These are phyloP conservation scores for Nomada hirtipes DNA, from an alignment of 2,888 invertebrate genomes.

Conservation along the genomic window DNA sequence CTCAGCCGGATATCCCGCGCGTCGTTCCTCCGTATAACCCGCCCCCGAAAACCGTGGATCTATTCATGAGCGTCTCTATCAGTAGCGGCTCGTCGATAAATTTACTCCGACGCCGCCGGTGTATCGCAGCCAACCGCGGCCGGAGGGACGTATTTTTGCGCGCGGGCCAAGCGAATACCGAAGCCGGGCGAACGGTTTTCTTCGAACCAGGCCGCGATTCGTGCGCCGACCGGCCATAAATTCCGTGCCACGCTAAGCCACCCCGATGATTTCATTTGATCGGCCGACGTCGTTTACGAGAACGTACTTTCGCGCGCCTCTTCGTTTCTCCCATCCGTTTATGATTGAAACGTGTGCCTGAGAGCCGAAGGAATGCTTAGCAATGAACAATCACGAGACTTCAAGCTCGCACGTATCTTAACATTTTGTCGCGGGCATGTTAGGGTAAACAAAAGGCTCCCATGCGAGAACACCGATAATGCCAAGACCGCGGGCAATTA, in stretches of 20 bases:
- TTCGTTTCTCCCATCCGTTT: neutral
- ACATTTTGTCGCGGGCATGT: too few relatives aligned
- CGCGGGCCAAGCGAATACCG: slow-evolving; percentile 50
- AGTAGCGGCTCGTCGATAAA: slow-evolving; percentile 79
- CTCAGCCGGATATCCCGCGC: slow-evolving; percentile 40
- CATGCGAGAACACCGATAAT: slow-evolving; percentile 11
- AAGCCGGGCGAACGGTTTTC: slow-evolving; percentile 36
- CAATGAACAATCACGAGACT: too few relatives aligned
- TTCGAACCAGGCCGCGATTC: slow-evolving; percentile 15
- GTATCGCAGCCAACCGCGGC: slow-evolving; percentile 46
- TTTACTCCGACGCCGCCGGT: slow-evolving; percentile 69
- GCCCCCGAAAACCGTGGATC: slow-evolving; percentile 80
- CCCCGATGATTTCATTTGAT: slow-evolving; percentile 75
- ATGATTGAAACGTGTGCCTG: neutral
- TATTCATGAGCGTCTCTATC: slow-evolving; percentile 82
- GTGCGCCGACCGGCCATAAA: slow-evolving; percentile 49
- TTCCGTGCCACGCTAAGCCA: slow-evolving; percentile 35
- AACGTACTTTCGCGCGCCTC: neutral
- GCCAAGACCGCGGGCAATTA: slow-evolving; percentile 9
- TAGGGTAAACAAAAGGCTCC: neutral
- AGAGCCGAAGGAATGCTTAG: too few relatives aligned
- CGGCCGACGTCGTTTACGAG: slow-evolving; percentile 59
- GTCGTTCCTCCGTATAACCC: slow-evolving; percentile 66
- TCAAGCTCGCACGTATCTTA: too few relatives aligned
- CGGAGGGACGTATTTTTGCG: slow-evolving; percentile 62